Evolutionary conservation across 2,113 vertebrate species (phyloP).

Genomic region (Lagenorhynchus albirostris): DNA sequence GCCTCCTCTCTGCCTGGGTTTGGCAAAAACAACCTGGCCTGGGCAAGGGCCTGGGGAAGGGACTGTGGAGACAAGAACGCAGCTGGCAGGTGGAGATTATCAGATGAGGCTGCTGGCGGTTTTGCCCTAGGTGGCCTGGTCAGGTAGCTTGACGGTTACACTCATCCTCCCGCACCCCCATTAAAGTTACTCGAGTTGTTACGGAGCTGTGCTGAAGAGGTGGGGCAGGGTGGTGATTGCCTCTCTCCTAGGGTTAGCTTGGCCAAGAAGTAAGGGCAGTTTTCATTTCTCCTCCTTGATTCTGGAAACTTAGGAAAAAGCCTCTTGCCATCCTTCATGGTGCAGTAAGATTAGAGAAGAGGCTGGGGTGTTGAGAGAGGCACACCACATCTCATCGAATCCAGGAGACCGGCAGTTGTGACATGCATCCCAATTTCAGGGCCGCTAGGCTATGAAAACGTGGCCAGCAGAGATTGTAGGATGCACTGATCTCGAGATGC

Average conservation of each 20-base stretch:
- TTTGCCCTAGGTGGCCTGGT: neutral
- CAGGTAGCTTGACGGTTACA: neutral
- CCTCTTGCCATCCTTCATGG: neutral
- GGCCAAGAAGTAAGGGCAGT: neutral
- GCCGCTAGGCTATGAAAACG: accelerated
- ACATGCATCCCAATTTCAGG: accelerated
- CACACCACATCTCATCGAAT: accelerated
- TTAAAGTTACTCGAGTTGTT: neutral
- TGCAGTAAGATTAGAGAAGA: neutral
- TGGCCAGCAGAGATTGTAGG: neutral
- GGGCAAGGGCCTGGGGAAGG: neutral
- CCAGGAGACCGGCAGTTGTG: neutral
- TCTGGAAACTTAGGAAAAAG: neutral
- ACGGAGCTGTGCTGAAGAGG: neutral
- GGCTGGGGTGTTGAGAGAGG: neutral
- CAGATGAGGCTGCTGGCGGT: neutral
- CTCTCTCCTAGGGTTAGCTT: too few relatives aligned
- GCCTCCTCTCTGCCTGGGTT: neutral
- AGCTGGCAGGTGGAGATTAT: neutral
- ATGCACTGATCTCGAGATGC: accelerated
- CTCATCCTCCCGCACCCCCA: neutral
- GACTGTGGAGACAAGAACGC: neutral
- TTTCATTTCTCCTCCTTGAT: neutral
- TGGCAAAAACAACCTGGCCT: slow-evolving; percentile 46
- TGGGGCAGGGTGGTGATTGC: accelerated